Percentiles rank a stretch among this genome's conserved stretches.
Evolutionary conservation across 2,888 invertebrate species (phyloP).

Genomic region (Stomorhina lunata): DNA sequence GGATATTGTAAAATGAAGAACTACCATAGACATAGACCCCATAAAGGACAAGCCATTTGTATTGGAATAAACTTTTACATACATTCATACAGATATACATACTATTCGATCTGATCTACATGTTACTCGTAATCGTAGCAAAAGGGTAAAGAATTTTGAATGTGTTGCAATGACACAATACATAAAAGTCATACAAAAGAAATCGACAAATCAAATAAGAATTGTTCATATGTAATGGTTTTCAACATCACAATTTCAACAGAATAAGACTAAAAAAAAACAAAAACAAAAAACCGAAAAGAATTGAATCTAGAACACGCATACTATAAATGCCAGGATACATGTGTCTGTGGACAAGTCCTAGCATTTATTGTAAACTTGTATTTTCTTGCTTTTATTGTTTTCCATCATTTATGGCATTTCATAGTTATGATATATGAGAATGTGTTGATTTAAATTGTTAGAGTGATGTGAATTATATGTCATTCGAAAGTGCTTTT

Average conservation of each 20-base stretch:
- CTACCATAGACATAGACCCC: not conserved
- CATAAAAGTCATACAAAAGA: constrained; percentile 55
- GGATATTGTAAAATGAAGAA: constrained; percentile 27
- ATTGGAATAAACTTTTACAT: not conserved
- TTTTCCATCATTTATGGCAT: constrained; percentile 7
- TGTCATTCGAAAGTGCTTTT: not conserved
- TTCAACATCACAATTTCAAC: constrained; percentile 35
- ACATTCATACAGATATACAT: not conserved
- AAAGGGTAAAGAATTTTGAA: not conserved
- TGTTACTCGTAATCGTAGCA: not conserved
- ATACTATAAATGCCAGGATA: not conserved
- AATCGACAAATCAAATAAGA: constrained; percentile 66
- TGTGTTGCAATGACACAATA: constrained; percentile 33
- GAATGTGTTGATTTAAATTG: not conserved
- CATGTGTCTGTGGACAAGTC: not conserved
- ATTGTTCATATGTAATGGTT: constrained; percentile 47
- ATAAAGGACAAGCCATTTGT: not conserved
- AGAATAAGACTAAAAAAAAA: too few relatives aligned
- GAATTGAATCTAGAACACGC: constrained; percentile 2
- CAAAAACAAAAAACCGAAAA: not conserved
- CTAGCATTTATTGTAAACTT: not conserved
- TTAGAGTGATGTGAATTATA: not conserved
- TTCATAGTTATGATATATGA: not conserved
- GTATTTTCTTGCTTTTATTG: constrained; percentile 21
- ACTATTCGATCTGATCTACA: too few relatives aligned